Conservation (phyloP, 1,140 invertebrate species). For the Drosophila sp. region DNA sequence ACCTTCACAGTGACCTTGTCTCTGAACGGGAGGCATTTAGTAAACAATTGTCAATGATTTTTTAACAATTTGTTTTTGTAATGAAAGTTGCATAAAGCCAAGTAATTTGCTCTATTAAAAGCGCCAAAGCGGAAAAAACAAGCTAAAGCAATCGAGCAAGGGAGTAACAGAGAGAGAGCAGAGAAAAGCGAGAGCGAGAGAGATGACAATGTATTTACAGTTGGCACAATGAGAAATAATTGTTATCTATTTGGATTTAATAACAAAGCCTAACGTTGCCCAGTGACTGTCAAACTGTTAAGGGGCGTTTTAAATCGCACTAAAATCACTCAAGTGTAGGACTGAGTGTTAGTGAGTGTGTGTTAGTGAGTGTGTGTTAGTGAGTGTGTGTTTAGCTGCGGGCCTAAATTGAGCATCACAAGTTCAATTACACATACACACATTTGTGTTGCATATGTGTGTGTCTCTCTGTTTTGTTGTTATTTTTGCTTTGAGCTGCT, state of each 20-base stretch:
- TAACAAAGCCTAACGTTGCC: constrained; percentile 23
- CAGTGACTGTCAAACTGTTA: constrained; percentile 53
- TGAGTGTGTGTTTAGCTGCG: constrained; percentile 26
- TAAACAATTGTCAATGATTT: constrained; percentile 27
- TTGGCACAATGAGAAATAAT: constrained; percentile 64
- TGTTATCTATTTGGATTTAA: constrained; percentile 43
- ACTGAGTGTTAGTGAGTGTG: not conserved
- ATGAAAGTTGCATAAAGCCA: constrained; percentile 65
- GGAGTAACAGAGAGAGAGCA: too few relatives aligned
- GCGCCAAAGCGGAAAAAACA: constrained; percentile 42
- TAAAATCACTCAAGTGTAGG: constrained; percentile 50
- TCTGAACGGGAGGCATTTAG: constrained; percentile 48
- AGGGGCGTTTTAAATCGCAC: constrained; percentile 47
- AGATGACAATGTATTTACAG: constrained; percentile 47
- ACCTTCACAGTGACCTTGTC: constrained; percentile 62
- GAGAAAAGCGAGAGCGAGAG: not conserved
- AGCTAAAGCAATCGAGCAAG: constrained; percentile 18
- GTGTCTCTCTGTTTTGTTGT: constrained; percentile 14
- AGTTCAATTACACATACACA: constrained; percentile 59
- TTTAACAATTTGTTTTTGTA: constrained; percentile 24
- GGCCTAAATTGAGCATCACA: constrained; percentile 67
- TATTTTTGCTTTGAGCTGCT: constrained; percentile 48
- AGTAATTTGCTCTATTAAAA: constrained; percentile 67
- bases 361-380: constrained; percentile 5
- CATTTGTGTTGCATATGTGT: constrained; percentile 21